Evolutionary conservation across 2,113 vertebrate species (phyloP).

Genomic region (human (Homo sapiens)): DNA sequence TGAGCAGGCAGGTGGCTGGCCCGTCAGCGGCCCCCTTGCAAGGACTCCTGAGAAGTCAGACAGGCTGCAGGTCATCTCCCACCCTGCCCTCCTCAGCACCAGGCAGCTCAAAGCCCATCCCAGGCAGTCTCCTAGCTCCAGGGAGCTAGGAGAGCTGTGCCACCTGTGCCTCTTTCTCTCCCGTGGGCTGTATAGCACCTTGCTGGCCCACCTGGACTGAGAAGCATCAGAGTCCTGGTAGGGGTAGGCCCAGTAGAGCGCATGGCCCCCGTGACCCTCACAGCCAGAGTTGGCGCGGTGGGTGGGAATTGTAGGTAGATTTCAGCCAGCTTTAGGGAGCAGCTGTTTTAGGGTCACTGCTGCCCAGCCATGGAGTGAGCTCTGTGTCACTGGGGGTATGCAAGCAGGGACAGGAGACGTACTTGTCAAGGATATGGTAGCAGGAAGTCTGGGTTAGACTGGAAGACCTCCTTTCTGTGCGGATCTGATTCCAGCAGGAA

Average conservation of each 20-base stretch:
- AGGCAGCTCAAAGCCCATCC: not conserved
- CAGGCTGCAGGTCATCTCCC: fast-evolving
- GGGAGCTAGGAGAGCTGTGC: not conserved
- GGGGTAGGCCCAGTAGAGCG: not conserved
- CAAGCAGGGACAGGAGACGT: fast-evolving
- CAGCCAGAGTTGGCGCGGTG: not conserved
- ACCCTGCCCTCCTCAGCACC: not conserved
- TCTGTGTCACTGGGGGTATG: not conserved
- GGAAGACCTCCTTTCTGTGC: not conserved
- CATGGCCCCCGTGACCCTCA: not conserved
- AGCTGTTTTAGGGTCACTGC: not conserved
- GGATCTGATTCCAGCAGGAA: not conserved
- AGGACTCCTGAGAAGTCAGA: not conserved
- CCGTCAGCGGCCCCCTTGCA: not conserved
- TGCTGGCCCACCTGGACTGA: not conserved
- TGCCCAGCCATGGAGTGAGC: not conserved
- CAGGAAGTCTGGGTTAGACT: not conserved
- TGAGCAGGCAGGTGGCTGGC: not conserved
- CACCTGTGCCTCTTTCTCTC: not conserved
- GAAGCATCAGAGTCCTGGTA: not conserved
- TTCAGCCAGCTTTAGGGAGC: not conserved
- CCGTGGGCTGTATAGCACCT: not conserved
- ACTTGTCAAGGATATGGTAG: fast-evolving
- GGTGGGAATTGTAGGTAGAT: not conserved
- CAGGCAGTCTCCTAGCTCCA: not conserved